A percentile compares a stretch with the other conserved stretches of the same genome.
Conservation (phyloP, 2,113 vertebrate genomes). For the Macrotis lagotis region DNA sequence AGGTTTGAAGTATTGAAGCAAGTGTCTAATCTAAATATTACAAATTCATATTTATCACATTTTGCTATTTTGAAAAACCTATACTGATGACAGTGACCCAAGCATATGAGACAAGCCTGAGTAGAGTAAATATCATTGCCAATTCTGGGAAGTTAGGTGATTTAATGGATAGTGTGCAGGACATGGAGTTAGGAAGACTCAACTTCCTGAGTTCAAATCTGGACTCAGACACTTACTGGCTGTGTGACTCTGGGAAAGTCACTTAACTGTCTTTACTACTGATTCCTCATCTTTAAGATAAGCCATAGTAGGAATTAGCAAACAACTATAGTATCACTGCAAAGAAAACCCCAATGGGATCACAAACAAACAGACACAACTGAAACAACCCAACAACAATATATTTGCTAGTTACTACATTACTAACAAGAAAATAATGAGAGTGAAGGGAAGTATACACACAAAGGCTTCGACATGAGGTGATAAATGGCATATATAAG, state of each 20-base stretch:
- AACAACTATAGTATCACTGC: not conserved
- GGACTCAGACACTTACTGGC: not conserved
- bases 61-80: not conserved
- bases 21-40: not conserved
- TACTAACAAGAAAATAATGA: not conserved
- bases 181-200: not conserved
- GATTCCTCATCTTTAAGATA: not conserved
- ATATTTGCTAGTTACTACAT: not conserved
- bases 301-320: not conserved
- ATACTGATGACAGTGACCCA: not conserved
- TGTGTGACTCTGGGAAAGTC: not conserved
- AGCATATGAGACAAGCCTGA: not conserved
- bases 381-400: not conserved
- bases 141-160: not conserved
- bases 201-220: not conserved
- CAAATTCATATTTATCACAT: not conserved
- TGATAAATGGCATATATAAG: not conserved
- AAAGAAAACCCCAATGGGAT: not conserved
- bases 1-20: not conserved
- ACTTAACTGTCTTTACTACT: not conserved
- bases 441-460: not conserved
- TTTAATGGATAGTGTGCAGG: not conserved
- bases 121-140: not conserved
- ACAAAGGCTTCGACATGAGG: not conserved
- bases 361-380: not conserved